Percentiles rank a stretch among this genome's conserved stretches.
Evolutionary conservation across 1,140 invertebrate genomes (phyloP).

Genomic region (Aphaenogaster rudis): DNA sequence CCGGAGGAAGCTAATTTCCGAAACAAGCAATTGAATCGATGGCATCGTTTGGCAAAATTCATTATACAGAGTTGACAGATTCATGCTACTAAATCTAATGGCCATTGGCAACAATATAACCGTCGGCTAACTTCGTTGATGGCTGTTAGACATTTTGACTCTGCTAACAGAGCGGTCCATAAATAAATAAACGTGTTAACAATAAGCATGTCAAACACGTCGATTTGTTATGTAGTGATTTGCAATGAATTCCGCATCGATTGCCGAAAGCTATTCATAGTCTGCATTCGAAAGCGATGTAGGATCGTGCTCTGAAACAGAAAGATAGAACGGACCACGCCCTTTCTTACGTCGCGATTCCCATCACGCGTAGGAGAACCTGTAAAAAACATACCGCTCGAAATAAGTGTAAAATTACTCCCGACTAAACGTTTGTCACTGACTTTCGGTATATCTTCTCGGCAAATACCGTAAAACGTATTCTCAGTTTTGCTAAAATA

Average conservation of each 20-base stretch:
- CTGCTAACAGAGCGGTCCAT: not conserved
- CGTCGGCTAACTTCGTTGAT: not conserved
- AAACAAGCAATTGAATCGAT: slow-evolving; percentile 15
- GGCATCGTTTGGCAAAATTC: not conserved
- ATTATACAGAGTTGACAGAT: slow-evolving; percentile 1
- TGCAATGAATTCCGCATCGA: slow-evolving; percentile 39
- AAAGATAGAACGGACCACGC: slow-evolving; percentile 44
- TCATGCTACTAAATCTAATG: slow-evolving; percentile 31
- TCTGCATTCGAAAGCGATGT: slow-evolving; percentile 37
- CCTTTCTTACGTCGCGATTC: slow-evolving; percentile 40
- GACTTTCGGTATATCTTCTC: not conserved
- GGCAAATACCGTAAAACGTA: not conserved
- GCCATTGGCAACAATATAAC: slow-evolving; percentile 25
- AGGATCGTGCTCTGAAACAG: slow-evolving; percentile 21
- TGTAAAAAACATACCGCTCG: not conserved
- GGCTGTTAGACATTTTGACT: not conserved
- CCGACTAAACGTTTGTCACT: not conserved
- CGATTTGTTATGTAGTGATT: slow-evolving; percentile 27
- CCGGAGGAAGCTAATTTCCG: slow-evolving; percentile 16
- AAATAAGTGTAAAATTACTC: slow-evolving; percentile 26
- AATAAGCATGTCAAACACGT: slow-evolving; percentile 26
- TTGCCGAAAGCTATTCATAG: slow-evolving; percentile 47
- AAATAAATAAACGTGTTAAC: slow-evolving; percentile 43
- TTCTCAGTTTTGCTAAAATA: slow-evolving; percentile 1
- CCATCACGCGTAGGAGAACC: not conserved